Evolutionary conservation across 1,140 invertebrate genomes (phyloP), one percentile per base, ranked within the genome.

Genomic region (Sinonovacula constricta): DNA sequence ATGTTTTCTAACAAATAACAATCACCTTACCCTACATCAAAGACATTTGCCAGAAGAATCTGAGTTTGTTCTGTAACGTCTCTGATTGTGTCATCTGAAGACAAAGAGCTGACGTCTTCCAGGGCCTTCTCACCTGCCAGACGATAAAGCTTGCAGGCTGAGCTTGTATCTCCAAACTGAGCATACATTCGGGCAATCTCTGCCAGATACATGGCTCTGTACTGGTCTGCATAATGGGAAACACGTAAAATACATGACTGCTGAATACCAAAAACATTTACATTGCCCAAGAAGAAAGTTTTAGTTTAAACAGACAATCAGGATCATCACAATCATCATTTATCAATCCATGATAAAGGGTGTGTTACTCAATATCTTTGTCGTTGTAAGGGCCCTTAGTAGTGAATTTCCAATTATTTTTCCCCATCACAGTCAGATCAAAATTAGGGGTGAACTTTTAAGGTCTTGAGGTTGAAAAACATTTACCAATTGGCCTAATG

Each of bases 121-220:
- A 45, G 4, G n/a, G 68, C 68, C 22, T 63, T 77, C 24, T 77
- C 74, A n/a, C 49, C 33, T 7, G 74, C 74, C 51, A 67, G 22
- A 45, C 51, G 63, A 26, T 67, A 59, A 60, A 77, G 68, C 63
- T 68, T 34, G 7, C 54, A 34, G 18, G 63, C 63, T 7, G 63
- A 67, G 24, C 22, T 22, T 28, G 54, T 10, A 15, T 77, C 74
- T 28, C 74, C 65, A 77, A 77, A 77, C 63, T 53, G 45, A n/a
- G 36, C 33, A 68, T 68, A 54, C 74, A 77, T 77, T 31, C 53
- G 31, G 28, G 62, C 74, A 49, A 77, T 67, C 30, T 77, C 74
- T 60, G 63, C 60, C 14, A 77, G 34, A 66, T 68, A 77, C 74
- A 77, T 77, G 26, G 62, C 54, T 45, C 68, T 77, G 12, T 30